A percentile compares a stretch with the other conserved stretches of the same genome.
Conservation (phyloP, 2,113 vertebrate species). For the Acanthisitta chloris region DNA sequence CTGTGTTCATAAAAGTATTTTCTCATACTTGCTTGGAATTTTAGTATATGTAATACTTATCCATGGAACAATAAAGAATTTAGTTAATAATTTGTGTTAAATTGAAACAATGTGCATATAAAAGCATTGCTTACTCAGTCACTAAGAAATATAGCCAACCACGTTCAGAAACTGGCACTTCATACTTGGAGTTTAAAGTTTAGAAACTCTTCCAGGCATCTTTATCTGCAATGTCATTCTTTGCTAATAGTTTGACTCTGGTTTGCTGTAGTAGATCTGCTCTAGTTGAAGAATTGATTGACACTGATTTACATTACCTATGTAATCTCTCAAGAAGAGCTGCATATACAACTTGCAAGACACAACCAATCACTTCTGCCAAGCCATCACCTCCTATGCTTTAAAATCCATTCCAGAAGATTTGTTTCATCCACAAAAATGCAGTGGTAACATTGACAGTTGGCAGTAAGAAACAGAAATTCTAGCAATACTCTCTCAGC, state of each 20-base stretch:
- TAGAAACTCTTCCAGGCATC: neutral
- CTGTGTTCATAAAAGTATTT: neutral
- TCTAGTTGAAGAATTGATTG: neutral
- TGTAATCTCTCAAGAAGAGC: neutral
- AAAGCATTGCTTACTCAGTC: neutral
- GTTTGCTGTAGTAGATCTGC: neutral
- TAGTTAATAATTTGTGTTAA: neutral
- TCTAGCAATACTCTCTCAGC: neutral
- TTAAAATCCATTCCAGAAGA: neutral
- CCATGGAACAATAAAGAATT: neutral
- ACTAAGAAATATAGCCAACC: neutral
- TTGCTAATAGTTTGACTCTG: neutral
- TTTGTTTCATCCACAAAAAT: neutral
- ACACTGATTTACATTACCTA: neutral
- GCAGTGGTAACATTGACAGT: neutral
- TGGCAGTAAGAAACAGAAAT: neutral
- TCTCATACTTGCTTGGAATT: neutral
- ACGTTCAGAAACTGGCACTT: neutral
- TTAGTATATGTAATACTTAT: neutral
- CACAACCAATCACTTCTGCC: neutral
- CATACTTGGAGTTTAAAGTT: neutral
- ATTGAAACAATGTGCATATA: neutral
- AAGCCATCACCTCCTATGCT: neutral
- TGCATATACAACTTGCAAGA: fast-evolving
- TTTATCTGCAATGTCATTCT: neutral